Percentiles rank a stretch among this genome's conserved stretches.
Evolutionary conservation across 2,113 vertebrate species (phyloP).

Genomic region (Ifrita kowaldi): DNA sequence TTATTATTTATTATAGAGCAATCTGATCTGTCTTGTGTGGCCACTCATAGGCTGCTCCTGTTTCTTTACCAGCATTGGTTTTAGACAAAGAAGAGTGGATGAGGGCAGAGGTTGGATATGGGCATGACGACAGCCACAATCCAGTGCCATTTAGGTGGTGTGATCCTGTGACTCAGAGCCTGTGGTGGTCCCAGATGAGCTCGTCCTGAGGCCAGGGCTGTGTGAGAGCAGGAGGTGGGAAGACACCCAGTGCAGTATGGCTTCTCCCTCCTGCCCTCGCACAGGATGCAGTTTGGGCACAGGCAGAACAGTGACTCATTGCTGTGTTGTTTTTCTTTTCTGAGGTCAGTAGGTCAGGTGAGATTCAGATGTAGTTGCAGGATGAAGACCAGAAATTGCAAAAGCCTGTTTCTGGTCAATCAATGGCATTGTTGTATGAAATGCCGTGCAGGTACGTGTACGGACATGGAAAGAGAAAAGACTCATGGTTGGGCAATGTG

Average conservation of each 20-base stretch:
- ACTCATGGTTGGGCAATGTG: not conserved
- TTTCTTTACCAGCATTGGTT: not conserved
- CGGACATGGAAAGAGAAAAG: not conserved
- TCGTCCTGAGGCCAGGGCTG: rapidly evolving
- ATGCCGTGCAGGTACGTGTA: rapidly evolving
- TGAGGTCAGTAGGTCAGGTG: not conserved
- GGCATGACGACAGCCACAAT: rapidly evolving
- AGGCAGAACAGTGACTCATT: not conserved
- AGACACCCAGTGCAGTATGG: rapidly evolving
- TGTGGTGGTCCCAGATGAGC: rapidly evolving
- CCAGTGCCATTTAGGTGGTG: rapidly evolving
- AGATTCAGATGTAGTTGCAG: not conserved
- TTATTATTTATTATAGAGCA: not conserved
- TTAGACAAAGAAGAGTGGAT: not conserved
- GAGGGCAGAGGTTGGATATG: not conserved
- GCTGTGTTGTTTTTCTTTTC: rapidly evolving
- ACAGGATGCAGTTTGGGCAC: rapidly evolving
- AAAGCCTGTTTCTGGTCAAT: not conserved
- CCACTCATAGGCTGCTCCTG: rapidly evolving
- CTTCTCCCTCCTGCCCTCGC: not conserved
- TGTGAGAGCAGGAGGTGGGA: rapidly evolving
- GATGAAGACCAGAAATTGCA: not conserved
- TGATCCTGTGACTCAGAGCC: no score
- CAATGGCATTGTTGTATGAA: not conserved
- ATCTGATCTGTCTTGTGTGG: not conserved